Conservation (phyloP, 2,888 invertebrate genomes). For the Dryobotodes eremita region DNA sequence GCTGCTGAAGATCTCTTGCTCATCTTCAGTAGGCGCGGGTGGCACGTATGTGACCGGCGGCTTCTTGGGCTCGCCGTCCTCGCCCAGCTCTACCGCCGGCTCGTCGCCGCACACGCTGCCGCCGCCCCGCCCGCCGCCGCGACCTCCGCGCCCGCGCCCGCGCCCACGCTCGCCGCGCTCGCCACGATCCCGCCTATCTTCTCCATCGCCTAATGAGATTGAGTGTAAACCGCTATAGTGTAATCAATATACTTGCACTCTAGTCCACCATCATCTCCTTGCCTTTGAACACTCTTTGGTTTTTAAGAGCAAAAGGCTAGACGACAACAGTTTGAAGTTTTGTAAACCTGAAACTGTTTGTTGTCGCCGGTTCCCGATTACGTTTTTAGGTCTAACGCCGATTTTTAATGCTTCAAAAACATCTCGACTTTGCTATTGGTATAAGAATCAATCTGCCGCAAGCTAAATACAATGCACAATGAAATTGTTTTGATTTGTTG, state of each 20-base stretch:
- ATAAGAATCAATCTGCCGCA: background rate
- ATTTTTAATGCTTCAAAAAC: too few relatives aligned
- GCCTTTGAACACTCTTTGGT: background rate
- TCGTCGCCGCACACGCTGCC: constrained; percentile 71
- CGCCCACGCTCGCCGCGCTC: constrained; percentile 77
- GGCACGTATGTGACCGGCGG: constrained; percentile 92
- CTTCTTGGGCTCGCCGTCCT: constrained; percentile 83
- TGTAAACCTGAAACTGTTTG: background rate
- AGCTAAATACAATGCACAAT: background rate
- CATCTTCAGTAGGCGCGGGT: constrained; percentile 93
- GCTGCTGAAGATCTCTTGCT: constrained; percentile 92
- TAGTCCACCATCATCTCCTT: background rate
- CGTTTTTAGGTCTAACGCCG: too few relatives aligned
- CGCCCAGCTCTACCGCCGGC: constrained; percentile 72
- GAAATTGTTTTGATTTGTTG: background rate
- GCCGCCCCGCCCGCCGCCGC: constrained; percentile 73
- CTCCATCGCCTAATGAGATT: constrained; percentile 54
- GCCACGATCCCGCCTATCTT: constrained; percentile 75
- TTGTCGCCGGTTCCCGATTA: too few relatives aligned
- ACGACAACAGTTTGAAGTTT: background rate
- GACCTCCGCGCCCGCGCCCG: constrained; percentile 73
- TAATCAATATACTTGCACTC: background rate
- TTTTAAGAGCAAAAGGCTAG: background rate
- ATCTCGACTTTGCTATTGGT: background rate
- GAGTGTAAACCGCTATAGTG: background rate